phyloP scores from a whole-genome alignment of 2,113 vertebrate species.

The Irena cyanogastra region DNA sequence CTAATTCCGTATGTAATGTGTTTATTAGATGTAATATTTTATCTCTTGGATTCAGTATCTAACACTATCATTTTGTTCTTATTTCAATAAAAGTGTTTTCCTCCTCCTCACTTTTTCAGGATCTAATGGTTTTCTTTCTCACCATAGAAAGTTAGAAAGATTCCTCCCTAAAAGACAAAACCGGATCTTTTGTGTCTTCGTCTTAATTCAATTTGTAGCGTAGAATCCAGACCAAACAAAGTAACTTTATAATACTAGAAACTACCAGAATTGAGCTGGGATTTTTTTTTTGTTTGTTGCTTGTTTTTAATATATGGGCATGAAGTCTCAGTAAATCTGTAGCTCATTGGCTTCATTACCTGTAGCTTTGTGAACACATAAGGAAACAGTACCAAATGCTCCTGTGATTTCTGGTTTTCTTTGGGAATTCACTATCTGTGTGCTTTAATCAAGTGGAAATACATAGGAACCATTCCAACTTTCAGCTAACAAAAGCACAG shows the following conservation, averaged over 20 bases:
- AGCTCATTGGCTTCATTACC: neutral
- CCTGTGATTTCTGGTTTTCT: neutral
- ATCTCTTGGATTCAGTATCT: constrained; percentile 86
- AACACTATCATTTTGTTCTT: constrained; percentile 91
- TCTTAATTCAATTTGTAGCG: constrained; percentile 73
- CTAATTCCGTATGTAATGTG: constrained; percentile 85
- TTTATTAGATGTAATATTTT: constrained; percentile 98
- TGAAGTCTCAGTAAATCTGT: neutral
- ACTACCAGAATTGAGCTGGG: neutral
- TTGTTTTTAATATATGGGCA: neutral
- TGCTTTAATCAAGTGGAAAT: constrained; percentile 46
- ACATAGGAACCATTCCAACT: neutral
- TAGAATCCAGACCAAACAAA: constrained; percentile 70
- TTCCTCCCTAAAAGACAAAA: constrained; percentile 71
- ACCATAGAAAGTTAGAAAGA: constrained; percentile 81
- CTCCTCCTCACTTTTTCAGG: constrained; percentile 79
- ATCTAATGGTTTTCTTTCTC: constrained; percentile 93
- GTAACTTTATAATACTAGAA: constrained; percentile 56
- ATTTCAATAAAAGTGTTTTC: constrained; percentile 96
- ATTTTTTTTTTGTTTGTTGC: neutral
- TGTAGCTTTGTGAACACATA: neutral
- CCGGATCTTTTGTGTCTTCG: constrained; percentile 70
- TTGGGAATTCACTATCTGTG: neutral
- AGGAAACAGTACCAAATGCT: neutral
- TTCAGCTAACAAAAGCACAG: neutral